phyloP scores from a whole-genome alignment of 2,797 vertebrate species.

The Poecilia gillii region DNA sequence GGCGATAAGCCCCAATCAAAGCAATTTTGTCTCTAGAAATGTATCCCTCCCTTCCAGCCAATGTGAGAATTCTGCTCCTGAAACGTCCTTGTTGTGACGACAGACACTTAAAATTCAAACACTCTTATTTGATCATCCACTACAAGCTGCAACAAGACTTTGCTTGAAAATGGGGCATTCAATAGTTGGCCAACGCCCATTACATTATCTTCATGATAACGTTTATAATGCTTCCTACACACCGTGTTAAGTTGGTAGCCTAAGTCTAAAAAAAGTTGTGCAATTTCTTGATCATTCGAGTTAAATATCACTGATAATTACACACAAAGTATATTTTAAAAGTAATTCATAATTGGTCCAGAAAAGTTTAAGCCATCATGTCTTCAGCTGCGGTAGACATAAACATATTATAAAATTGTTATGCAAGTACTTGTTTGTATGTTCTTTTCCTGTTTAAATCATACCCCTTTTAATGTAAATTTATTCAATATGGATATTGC shows the following conservation, averaged over 20 bases:
- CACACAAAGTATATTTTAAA: not conserved
- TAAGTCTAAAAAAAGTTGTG: not conserved
- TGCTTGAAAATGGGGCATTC: not conserved
- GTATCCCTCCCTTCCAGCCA: not conserved
- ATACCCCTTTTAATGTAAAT: not conserved
- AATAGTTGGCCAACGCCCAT: not conserved
- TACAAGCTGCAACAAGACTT: not conserved
- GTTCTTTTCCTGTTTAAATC: not conserved
- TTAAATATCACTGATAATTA: not conserved
- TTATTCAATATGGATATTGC: not conserved
- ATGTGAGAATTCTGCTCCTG: not conserved
- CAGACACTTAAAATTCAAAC: not conserved
- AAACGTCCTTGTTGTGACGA: not conserved
- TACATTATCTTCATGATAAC: not conserved
- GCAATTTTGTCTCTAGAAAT: not conserved
- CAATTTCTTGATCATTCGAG: not conserved
- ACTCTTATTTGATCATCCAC: not conserved
- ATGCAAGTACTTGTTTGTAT: not conserved
- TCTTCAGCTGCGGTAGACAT: not conserved
- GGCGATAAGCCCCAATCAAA: not conserved
- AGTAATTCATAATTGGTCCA: not conserved
- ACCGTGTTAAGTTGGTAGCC: not conserved
- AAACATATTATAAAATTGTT: not conserved
- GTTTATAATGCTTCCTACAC: not conserved
- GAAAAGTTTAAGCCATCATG: not conserved